Conservation (phyloP, 1,140 invertebrate genomes). For the Caenorhabditis latens region DNA sequence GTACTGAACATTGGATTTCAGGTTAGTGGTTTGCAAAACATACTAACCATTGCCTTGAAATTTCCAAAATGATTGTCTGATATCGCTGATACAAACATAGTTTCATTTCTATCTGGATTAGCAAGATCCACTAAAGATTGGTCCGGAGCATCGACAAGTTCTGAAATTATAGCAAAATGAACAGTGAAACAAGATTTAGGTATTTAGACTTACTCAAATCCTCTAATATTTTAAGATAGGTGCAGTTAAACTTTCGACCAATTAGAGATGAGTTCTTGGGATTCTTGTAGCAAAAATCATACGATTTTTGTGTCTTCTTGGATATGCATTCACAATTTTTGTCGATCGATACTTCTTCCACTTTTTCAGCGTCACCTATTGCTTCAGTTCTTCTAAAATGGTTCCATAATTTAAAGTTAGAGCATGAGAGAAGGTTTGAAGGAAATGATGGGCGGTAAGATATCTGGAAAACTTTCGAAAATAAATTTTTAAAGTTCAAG, state of each 20-base stretch:
- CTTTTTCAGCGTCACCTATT: too few species aligned
- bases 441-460: too few species aligned
- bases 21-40: too few species aligned
- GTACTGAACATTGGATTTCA: background rate
- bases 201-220: background rate
- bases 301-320: background rate
- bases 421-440: too few species aligned
- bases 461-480: too few species aligned
- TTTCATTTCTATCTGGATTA: background rate
- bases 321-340: conserved; percentile 4
- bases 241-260: background rate
- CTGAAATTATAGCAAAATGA: background rate
- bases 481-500: too few species aligned
- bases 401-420: too few species aligned
- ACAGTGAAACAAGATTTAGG: background rate
- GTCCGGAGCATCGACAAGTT: background rate
- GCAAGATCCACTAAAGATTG: background rate
- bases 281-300: conserved; percentile 32
- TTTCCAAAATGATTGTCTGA: background rate
- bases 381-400: too few species aligned
- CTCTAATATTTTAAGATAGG: background rate
- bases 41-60: background rate
- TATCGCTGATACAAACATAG: background rate
- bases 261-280: background rate
- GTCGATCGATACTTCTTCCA: too few species aligned